Evolutionary conservation across 2,113 vertebrate species (phyloP), one percentile per base, ranked within the genome.

Genomic region (Siniperca chuatsi): DNA sequence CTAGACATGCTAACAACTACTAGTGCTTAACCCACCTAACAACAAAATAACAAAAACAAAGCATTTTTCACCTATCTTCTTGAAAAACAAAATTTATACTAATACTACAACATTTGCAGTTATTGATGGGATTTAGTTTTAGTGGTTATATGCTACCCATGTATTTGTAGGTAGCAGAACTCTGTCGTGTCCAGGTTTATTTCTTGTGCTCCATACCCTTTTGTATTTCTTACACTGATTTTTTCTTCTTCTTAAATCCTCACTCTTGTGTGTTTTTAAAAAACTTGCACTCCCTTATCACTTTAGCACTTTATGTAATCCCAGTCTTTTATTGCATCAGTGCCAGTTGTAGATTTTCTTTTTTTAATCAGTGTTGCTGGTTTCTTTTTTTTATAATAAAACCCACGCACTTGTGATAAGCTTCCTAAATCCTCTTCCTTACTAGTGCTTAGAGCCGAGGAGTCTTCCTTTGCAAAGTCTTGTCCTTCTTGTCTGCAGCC

Each of bases 251-350:
- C n/a, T 42, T 44, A 21, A 15, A 46, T 46, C 72, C 58, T 46
- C 2, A 0, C 0, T 21, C 18, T 50, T 50, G 48, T 50, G 25
- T n/a, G 8, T n/a, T 20, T 71, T 46, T 58, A 73, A 84, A 29
- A 29, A 29, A 29, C 29, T 78, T 46, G 6, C 35, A n/a, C 52
- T 33, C 1, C 15, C 64, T 71, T 77, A 11, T 65, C 29, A 62
- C 54, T 48, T 75, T 69, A 35, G 42, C 23, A 52, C 61, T 16
- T 73, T 42, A 48, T 85, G 57, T 58, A 37, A 81, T 70, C n/a
- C 55, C 10, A 8, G 23, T 35, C 20, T 62, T 68, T 54, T 79
- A 21, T 68, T 72, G 12, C 74, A 71, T 78, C 69, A 60, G 37
- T 46, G 67, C 23, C 20, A 1, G 0, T 50, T 77, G 64, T 64